Percentiles rank a stretch among this genome's conserved stretches.
Evolutionary conservation across 2,888 invertebrate species (phyloP).

Genomic region (Anthophora plumipes): DNA sequence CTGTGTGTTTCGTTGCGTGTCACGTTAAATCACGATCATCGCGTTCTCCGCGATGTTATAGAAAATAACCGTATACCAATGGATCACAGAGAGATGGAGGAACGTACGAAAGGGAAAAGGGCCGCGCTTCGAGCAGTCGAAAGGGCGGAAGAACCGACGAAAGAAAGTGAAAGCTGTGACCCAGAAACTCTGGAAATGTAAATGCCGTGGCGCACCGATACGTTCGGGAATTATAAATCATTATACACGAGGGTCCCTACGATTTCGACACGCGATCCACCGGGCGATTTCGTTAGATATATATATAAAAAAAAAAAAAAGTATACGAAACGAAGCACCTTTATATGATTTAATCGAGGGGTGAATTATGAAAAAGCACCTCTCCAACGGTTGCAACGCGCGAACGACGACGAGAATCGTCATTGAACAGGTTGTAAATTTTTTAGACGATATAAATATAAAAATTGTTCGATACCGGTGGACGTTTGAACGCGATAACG

Average conservation of each 20-base stretch:
- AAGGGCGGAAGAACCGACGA: constrained; percentile 78
- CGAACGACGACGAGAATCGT: neutral
- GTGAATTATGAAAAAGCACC: too few species aligned
- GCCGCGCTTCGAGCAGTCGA: constrained; percentile 55
- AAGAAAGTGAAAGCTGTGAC: constrained; percentile 84
- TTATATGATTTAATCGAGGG: neutral
- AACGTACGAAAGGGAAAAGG: constrained; percentile 71
- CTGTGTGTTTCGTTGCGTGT: constrained; percentile 37
- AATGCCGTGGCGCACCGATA: constrained; percentile 67
- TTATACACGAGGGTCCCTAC: constrained; percentile 41
- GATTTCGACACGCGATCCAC: constrained; percentile 46
- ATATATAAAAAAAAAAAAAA: too few species aligned
- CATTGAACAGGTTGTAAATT: neutral
- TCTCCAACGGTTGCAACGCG: too few species aligned
- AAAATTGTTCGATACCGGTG: constrained; percentile 39
- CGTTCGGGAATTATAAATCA: constrained; percentile 58
- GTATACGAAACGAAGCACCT: neutral
- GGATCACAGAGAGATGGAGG: neutral
- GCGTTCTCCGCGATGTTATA: constrained; percentile 1
- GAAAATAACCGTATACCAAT: neutral
- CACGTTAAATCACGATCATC: constrained; percentile 63
- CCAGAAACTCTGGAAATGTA: constrained; percentile 80
- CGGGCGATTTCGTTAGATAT: constrained; percentile 46
- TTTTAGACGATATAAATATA: constrained; percentile 3
- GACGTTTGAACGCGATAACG: constrained; percentile 27